Evolutionary conservation across 1,140 invertebrate genomes (phyloP), one percentile per base, ranked within the genome.

Genomic region (Centruroides vittatus): DNA sequence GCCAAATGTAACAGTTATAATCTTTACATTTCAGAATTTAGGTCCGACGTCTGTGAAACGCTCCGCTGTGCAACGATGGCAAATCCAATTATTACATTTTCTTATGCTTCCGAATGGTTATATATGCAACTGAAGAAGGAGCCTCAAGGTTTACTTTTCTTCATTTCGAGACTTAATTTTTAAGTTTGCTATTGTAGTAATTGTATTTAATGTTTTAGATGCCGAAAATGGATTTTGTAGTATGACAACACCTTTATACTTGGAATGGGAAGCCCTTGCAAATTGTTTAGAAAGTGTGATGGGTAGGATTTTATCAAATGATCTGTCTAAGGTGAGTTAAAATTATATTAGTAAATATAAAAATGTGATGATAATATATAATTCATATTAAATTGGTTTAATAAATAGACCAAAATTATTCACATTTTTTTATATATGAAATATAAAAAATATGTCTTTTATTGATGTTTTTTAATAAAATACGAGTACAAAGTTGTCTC

Each of bases 201-300:
- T n/a, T 10, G 34, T 55, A 23, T 12, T 35, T 55, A 35, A 23
- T 3, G 0, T 35, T 7, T 12, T 4, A 55, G 54, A 35, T 23
- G 6, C 23, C 5, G 12, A 73, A 35, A 65, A 56, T 41, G 61
- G 60, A 5, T 64, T 69, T n/a, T 75, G 73, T 65, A 73, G 69
- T 55, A 62, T 71, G 11, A 71, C 67, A 61, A 74, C 75, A 9
- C 71, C 74, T 35, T 68, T 70, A 6, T 75, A 70, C 61, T 60
- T 77, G 5, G 87, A 93, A 73, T 93, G 89, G 90, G 90, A 93
- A 67, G 89, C 89, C 0, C 70, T 91, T 34, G 79, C 83, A 0
- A 63, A 72, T 11, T 75, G 67, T 63, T 61, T 92, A 48, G 89
- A 93, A 69, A 84, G 86, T 66, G 86, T 93, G 3, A 77, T 92